A percentile compares a stretch with the other conserved stretches of the same genome.
These are phyloP conservation scores for Hanleya hanleyi DNA, from an alignment of 2,888 invertebrate genomes.

Conservation along the genomic window DNA sequence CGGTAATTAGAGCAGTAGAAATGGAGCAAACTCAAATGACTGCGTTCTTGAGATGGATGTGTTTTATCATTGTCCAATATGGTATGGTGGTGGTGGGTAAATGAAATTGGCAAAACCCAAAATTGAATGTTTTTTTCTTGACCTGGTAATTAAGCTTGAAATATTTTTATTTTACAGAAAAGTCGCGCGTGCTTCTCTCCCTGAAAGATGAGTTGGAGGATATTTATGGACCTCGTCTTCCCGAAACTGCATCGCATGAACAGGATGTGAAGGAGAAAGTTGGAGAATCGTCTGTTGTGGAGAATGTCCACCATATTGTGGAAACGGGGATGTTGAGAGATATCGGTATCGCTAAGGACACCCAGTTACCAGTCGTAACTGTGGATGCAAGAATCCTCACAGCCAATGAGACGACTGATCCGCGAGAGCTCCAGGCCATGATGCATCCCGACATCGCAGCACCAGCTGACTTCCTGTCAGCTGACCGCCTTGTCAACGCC, in stretches of 20 bases:
- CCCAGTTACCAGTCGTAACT: constrained; percentile 1
- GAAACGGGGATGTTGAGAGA: not conserved
- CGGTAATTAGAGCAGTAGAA: too few relatives aligned
- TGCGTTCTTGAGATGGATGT: too few relatives aligned
- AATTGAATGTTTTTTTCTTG: too few relatives aligned
- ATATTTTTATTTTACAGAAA: constrained; percentile 54
- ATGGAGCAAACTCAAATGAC: too few relatives aligned
- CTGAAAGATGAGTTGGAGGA: constrained; percentile 59
- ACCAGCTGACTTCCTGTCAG: constrained; percentile 22
- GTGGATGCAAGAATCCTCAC: constrained; percentile 1
- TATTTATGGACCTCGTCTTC: constrained; percentile 13
- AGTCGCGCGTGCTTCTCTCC: constrained; percentile 65
- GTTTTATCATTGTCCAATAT: too few relatives aligned
- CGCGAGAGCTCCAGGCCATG: constrained; percentile 37
- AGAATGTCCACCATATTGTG: not conserved
- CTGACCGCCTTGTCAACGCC: constrained; percentile 25
- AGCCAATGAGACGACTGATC: constrained; percentile 15
- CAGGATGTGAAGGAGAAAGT: constrained; percentile 17
- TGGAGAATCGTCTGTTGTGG: not conserved
- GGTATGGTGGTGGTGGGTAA: too few relatives aligned
- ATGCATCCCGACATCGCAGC: constrained; percentile 49
- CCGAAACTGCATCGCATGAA: constrained; percentile 27
- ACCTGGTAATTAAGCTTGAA: too few relatives aligned
- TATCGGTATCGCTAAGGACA: not conserved
- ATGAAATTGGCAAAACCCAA: too few relatives aligned